Evolutionary conservation across 2,113 vertebrate species (phyloP).

Genomic region (Albula glossodonta): DNA sequence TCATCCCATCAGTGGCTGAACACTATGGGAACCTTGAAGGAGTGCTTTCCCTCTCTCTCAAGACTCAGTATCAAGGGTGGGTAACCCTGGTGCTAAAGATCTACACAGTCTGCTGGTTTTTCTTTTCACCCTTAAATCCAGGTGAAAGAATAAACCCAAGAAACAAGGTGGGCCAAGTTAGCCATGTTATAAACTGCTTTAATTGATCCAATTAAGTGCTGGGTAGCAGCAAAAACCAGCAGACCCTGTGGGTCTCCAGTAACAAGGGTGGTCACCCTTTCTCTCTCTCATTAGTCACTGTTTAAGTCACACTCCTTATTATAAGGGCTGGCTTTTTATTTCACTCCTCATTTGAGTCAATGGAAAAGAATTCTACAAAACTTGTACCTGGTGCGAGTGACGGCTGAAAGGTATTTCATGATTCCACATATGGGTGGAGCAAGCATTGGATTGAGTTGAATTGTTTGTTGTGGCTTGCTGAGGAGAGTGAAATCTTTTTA

Average conservation of each 20-base stretch:
- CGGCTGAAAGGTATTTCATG: no score
- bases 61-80: not conserved
- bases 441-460: no score
- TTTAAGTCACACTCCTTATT: no score
- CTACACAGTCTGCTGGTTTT: not conserved
- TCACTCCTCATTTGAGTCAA: not conserved
- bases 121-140: not conserved
- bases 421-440: no score
- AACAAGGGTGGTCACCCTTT: not conserved
- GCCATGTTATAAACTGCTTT: not conserved
- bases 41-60: not conserved
- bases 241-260: not conserved
- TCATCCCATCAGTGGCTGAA: not conserved
- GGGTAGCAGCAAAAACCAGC: not conserved
- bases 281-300: not conserved
- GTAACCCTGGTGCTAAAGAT: not conserved
- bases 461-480: no score
- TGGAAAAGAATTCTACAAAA: no score
- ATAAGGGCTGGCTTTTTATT: not conserved
- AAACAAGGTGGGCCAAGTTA: not conserved
- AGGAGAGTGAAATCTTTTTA: no score
- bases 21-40: not conserved
- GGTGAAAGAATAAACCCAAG: constrained; percentile 2
- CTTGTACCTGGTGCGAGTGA: no score
- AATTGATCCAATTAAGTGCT: not conserved